These are phyloP conservation scores for Irena cyanogastra DNA, from an alignment of 2,113 vertebrate species.

Conservation along the genomic window DNA sequence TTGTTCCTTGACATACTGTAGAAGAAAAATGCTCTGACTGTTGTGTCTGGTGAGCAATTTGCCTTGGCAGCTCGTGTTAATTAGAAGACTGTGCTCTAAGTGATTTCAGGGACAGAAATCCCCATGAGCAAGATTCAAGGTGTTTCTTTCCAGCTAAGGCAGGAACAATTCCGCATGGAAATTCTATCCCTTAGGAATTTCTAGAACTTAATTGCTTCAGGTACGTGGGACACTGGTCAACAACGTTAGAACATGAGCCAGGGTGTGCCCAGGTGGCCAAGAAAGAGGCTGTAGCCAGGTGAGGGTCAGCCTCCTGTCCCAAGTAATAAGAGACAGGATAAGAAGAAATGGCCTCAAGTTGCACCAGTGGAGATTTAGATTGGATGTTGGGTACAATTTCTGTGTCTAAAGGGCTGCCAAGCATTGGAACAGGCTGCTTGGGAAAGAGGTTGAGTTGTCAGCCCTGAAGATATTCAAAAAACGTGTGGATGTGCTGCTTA, in stretches of 20 bases:
- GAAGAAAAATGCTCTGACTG: neutral
- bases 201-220: neutral
- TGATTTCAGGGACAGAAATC: neutral
- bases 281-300: no score
- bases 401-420: neutral
- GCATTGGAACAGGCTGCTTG: neutral
- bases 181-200: neutral
- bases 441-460: neutral
- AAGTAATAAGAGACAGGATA: no score
- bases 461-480: neutral
- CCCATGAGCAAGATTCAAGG: neutral
- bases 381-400: neutral
- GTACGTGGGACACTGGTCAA: neutral
- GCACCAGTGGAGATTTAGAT: neutral
- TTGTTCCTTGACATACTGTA: neutral
- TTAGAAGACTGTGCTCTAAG: neutral
- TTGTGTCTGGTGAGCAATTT: neutral
- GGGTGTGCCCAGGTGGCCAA: neutral
- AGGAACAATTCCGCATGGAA: neutral
- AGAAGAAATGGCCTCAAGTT: neutral
- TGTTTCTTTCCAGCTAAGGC: neutral
- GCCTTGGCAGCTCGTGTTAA: neutral
- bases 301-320: no score
- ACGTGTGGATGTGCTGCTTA: neutral
- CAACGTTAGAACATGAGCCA: neutral